phyloP scores from a whole-genome alignment of 2,113 vertebrate genomes.

The Canis aureus region DNA sequence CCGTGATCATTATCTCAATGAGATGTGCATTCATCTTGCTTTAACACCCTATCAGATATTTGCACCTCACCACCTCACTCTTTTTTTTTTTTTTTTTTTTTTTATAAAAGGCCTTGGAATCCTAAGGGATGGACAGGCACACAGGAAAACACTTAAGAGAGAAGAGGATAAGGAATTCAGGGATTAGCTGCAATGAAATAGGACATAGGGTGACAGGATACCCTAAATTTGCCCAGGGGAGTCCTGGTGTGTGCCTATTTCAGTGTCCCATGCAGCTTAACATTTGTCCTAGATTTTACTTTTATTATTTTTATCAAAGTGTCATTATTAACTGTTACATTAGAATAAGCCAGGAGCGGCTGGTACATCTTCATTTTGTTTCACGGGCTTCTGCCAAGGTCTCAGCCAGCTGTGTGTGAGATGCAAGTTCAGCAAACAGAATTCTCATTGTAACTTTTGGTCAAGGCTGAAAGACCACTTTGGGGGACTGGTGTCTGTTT shows the following conservation, averaged over 20 bases:
- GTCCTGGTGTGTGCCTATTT: not conserved
- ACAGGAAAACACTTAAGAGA: not conserved
- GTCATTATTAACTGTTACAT: not conserved
- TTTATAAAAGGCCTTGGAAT: not conserved
- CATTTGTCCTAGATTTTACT: not conserved
- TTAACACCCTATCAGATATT: not conserved
- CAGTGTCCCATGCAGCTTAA: not conserved
- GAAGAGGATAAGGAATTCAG: not conserved
- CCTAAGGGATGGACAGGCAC: not conserved
- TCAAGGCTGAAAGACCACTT: not conserved
- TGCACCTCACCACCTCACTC: not conserved
- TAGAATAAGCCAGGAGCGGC: not conserved
- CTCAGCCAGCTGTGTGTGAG: not conserved
- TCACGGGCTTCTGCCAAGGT: not conserved
- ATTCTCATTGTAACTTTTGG: not conserved
- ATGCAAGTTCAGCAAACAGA: not conserved
- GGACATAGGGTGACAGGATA: not conserved
- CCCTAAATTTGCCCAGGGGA: not conserved
- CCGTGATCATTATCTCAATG: not conserved
- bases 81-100: not conserved
- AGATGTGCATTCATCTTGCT: not conserved
- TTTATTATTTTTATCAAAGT: slow-evolving; percentile 13
- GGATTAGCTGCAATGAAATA: not conserved
- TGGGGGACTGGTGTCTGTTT: not conserved
- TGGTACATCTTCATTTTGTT: not conserved